These are phyloP conservation scores for Phalloptychus januarius DNA, from an alignment of 2,797 vertebrate genomes.

Conservation along the genomic window DNA sequence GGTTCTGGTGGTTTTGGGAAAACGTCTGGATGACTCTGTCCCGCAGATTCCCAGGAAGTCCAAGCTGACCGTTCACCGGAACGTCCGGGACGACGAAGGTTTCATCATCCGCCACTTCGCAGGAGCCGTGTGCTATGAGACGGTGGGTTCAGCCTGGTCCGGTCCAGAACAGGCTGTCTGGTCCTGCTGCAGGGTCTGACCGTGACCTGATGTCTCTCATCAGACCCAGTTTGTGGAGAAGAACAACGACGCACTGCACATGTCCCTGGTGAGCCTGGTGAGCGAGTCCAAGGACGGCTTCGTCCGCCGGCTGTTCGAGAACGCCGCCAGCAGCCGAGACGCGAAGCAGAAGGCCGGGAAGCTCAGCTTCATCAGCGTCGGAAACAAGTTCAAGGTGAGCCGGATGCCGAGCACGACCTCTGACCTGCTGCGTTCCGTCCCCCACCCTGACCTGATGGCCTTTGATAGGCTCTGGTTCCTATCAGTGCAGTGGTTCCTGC, in stretches of 20 bases:
- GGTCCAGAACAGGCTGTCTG: too few relatives aligned
- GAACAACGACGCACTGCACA: constrained; percentile 97
- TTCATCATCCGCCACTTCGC: constrained; percentile 97
- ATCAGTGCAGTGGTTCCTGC: too few relatives aligned
- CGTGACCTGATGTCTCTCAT: neutral
- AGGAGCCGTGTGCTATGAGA: constrained; percentile 97
- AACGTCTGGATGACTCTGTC: constrained; percentile 1
- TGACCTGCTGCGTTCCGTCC: too few relatives aligned
- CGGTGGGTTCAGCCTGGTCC: constrained; percentile 76
- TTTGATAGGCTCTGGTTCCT: neutral
- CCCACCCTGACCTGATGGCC: too few relatives aligned
- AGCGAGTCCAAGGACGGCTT: constrained; percentile 95
- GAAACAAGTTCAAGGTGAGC: constrained; percentile 98
- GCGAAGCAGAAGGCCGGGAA: constrained; percentile 95
- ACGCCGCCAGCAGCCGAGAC: constrained; percentile 89
- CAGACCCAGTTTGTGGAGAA: constrained; percentile 98
- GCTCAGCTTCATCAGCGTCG: constrained; percentile 96
- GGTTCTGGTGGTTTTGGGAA: neutral
- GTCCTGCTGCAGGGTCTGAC: neutral
- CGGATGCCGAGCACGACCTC: neutral
- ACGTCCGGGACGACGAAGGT: constrained; percentile 95
- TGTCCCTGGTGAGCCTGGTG: constrained; percentile 93
- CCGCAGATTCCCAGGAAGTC: constrained; percentile 95
- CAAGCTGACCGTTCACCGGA: constrained; percentile 93
- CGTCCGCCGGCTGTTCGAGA: constrained; percentile 89